Conservation (phyloP, 2,797 vertebrate species). For the Phoebastria nigripes region DNA sequence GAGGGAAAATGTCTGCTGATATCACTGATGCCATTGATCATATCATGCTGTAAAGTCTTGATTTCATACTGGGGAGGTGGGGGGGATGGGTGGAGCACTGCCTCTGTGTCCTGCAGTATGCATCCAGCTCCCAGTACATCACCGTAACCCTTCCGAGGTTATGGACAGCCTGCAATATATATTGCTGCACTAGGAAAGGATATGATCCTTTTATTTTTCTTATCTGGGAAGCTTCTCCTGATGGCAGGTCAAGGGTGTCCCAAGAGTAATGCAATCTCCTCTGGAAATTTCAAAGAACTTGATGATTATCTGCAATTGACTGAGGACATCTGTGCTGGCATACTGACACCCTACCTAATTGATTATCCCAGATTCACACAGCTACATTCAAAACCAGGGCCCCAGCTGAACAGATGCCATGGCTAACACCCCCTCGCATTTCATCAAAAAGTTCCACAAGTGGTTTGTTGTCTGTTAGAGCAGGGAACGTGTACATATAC, state of each 20-base stretch:
- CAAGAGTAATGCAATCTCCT: conserved; percentile 50
- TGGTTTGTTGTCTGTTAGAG: not conserved
- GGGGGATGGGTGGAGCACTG: not conserved
- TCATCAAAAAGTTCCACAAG: conserved; percentile 38
- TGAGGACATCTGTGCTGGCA: conserved; percentile 67
- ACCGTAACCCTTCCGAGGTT: not conserved
- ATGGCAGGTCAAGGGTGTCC: conserved; percentile 48
- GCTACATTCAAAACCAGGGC: conserved; percentile 18
- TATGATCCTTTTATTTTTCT: conserved; percentile 47
- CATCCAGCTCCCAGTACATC: not conserved
- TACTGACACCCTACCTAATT: conserved; percentile 60
- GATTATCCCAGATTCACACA: conserved; percentile 44
- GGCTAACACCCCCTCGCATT: not conserved
- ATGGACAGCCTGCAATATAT: conserved; percentile 8
- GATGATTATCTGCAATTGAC: conserved; percentile 66
- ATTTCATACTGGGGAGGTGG: not conserved
- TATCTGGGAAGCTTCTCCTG: conserved; percentile 52
- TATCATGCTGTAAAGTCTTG: not conserved
- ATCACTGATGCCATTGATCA: not conserved
- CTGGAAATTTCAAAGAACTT: conserved; percentile 54
- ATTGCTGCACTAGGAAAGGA: conserved; percentile 4
- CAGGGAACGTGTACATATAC: accelerated
- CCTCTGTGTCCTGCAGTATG: not conserved
- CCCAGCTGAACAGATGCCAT: conserved; percentile 59
- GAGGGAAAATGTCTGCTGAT: not conserved